Base-by-base conservation (phyloP, 2,113 vertebrate genomes). In the Oryzias woworae region DNA sequence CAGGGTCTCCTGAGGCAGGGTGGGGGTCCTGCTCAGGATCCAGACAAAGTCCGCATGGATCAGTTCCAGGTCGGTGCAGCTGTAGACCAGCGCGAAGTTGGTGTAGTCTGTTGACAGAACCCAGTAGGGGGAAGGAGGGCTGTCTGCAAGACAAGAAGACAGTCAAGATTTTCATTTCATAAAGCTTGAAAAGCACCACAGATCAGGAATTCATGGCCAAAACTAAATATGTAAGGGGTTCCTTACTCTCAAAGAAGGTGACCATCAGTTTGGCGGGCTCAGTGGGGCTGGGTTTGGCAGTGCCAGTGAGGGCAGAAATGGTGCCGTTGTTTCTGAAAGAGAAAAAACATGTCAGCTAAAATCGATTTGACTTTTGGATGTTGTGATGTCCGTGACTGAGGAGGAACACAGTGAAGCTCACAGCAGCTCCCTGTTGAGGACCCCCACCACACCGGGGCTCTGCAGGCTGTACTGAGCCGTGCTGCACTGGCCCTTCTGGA, bases 91-190 rank as follows among this genome's bases (percentile, higher is more conserved):
- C 0, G 93, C 77, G 16, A 95, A 94, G 84, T 83, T 92, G 53
- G 92, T 87, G 0, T 94, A 95, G 88, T 96, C 93, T 0, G 94
- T 95, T 76, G 92, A 89, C 78, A 96, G 66, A 31, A 96, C 89
- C 94, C 93, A 95, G 86, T 96, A 95, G 0, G 92, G 92, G 2
- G 85, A 50, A 1, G 86, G 75, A 0, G 91, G 91, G 73, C 91
- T 80, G 69, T 84, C 94, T 96, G 82, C 20, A 46, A 10, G 4
- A 7, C 2, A 7, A 20, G n/a, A 48, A 17, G 46, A 20, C n/a
- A 12, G 18, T 18, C 0, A 8, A 18, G 16, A 36, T 36, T 28
- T 28, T 4, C 26, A 28, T 28, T 5, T 28, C 7, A 1, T 7
- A 6, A 1, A 4, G 5, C 5, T 28, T 7, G 7, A 28, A 6